Conservation (phyloP, 2,888 invertebrate species). For the Drosophila fungiperda region DNA sequence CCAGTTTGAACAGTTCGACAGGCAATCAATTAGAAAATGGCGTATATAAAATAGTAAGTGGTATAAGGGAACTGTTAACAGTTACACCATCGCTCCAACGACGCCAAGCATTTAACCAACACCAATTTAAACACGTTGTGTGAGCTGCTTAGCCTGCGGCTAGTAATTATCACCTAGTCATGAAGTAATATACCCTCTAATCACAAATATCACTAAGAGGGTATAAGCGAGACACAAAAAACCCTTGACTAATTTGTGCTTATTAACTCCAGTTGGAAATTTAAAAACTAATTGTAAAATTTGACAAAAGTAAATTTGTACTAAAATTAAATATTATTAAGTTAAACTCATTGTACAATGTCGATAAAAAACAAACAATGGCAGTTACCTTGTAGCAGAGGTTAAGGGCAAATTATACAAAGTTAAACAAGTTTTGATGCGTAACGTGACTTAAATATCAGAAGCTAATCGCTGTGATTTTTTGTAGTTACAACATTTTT, state of each 20-base stretch:
- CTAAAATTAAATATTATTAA: background rate
- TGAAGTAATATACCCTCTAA: slow-evolving; percentile 6
- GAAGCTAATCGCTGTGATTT: background rate
- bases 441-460: background rate
- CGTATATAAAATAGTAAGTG: background rate
- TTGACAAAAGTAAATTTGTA: background rate
- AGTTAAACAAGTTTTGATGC: background rate
- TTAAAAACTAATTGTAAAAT: background rate
- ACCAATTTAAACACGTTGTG: background rate
- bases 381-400: background rate
- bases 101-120: slow-evolving; percentile 9
- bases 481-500: too few species aligned
- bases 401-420: background rate
- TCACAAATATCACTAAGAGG: background rate
- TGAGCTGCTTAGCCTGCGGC: slow-evolving; percentile 1
- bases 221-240: background rate
- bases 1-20: slow-evolving; percentile 16
- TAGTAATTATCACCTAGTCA: slow-evolving; percentile 24
- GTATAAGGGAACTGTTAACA: slow-evolving; percentile 4
- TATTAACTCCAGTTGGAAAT: background rate
- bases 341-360: background rate
- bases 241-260: background rate
- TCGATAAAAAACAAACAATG: background rate
- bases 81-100: background rate
- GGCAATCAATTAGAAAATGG: slow-evolving; percentile 22